These are phyloP conservation scores for Alligator mississippiensis DNA, from an alignment of 2,113 vertebrate species.

Conservation along the genomic window DNA sequence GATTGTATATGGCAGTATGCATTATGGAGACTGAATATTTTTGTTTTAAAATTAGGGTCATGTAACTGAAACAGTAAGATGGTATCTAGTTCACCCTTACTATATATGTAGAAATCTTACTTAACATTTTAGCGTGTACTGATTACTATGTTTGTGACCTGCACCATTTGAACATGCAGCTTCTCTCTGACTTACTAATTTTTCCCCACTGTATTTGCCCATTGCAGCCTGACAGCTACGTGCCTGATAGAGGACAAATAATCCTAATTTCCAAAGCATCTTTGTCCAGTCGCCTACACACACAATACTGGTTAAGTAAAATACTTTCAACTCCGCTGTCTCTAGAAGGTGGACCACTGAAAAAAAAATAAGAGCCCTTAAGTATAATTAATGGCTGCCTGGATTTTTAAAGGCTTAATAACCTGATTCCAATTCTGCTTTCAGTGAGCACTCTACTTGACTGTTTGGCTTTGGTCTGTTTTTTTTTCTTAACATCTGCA, in stretches of 20 bases:
- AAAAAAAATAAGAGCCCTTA: not conserved
- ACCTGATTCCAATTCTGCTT: not conserved
- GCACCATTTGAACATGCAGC: not conserved
- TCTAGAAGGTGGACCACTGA: not conserved
- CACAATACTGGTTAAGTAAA: not conserved
- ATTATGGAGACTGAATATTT: not conserved
- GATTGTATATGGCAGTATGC: not conserved
- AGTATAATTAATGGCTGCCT: not conserved
- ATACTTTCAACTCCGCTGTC: not conserved
- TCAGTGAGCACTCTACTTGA: not conserved
- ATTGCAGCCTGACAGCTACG: not conserved
- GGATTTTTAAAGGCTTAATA: not conserved
- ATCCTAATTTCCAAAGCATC: not conserved
- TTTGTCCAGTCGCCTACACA: not conserved
- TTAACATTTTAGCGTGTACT: not conserved
- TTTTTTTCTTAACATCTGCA: not conserved
- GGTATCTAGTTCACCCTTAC: not conserved
- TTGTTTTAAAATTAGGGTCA: not conserved
- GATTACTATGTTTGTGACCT: not conserved
- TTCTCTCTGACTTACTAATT: not conserved
- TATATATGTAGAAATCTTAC: not conserved
- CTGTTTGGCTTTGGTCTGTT: not conserved
- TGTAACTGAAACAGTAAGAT: not conserved
- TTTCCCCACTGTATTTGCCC: not conserved
- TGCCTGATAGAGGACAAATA: not conserved